A percentile compares a stretch with the other conserved stretches of the same genome.
Evolutionary conservation across 2,888 invertebrate species (phyloP).

Genomic region (Eucriotettix oculatus): DNA sequence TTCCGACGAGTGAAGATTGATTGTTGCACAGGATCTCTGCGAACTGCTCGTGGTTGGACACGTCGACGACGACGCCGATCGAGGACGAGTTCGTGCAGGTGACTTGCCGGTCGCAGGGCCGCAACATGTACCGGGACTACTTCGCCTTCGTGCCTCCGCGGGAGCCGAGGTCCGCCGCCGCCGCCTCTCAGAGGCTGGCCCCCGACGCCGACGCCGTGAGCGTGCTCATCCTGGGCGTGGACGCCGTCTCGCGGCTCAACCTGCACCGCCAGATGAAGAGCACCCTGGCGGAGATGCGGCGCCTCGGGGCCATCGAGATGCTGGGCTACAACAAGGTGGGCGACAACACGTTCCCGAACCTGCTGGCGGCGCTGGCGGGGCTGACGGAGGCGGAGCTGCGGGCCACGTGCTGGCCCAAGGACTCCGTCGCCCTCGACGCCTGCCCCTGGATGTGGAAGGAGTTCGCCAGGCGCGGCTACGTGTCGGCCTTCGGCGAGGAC

Average conservation of each 20-base stretch:
- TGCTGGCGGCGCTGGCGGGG: slow-evolving; percentile 66
- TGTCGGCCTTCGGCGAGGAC: slow-evolving; percentile 73
- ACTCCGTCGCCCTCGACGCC: slow-evolving; percentile 46
- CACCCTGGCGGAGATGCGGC: slow-evolving; percentile 42
- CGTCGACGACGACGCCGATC: slow-evolving; percentile 30
- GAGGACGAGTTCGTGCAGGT: slow-evolving; percentile 51
- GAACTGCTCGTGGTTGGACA: slow-evolving; percentile 5
- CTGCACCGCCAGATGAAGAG: slow-evolving; percentile 69
- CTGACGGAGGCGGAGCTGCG: slow-evolving; percentile 45
- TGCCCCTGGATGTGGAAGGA: slow-evolving; percentile 77
- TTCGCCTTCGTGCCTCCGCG: slow-evolving; percentile 40
- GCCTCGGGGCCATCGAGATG: slow-evolving; percentile 55
- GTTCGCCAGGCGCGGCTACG: slow-evolving; percentile 51
- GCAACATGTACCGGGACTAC: slow-evolving; percentile 46
- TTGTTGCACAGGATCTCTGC: slow-evolving; percentile 27
- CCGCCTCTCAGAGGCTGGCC: background rate
- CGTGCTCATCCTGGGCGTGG: slow-evolving; percentile 66
- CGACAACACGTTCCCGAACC: slow-evolving; percentile 86
- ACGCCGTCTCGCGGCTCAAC: slow-evolving; percentile 72
- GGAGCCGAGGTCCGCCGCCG: background rate
- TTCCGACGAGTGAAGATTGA: too few species aligned
- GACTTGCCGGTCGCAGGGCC: slow-evolving; percentile 34
- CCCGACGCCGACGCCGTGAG: background rate
- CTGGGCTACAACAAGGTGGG: slow-evolving; percentile 76
- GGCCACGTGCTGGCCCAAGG: slow-evolving; percentile 42